A percentile compares a stretch with the other conserved stretches of the same genome.
Evolutionary conservation across 2,797 vertebrate species (phyloP).

Genomic region (Poecilia gillii): DNA sequence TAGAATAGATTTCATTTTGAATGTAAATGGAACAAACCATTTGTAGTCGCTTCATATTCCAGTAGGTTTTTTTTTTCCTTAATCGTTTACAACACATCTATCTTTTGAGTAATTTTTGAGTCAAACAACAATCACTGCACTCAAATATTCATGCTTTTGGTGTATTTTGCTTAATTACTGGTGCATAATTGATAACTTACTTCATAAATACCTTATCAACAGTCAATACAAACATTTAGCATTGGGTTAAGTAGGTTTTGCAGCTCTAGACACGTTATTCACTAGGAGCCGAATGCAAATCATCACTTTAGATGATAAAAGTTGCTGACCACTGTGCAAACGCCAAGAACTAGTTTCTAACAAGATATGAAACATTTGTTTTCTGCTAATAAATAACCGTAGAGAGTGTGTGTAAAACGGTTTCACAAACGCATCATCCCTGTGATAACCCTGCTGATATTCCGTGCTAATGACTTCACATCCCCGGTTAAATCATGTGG

Average conservation of each 20-base stretch:
- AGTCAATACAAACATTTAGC: background rate
- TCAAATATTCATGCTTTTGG: background rate
- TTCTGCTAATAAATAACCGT: background rate
- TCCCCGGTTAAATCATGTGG: constrained; percentile 9
- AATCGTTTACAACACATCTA: background rate
- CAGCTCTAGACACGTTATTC: background rate
- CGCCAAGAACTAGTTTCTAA: background rate
- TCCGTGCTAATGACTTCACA: background rate
- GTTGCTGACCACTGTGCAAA: background rate
- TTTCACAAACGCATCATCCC: constrained; percentile 10
- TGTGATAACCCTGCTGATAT: constrained; percentile 6
- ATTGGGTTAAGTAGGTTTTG: background rate
- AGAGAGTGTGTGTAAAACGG: background rate
- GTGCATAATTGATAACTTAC: background rate
- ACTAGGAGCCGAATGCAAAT: background rate
- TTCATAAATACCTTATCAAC: background rate
- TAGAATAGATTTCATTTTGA: background rate
- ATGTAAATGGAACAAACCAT: background rate
- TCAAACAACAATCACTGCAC: background rate
- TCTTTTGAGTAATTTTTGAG: background rate
- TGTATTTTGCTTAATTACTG: background rate
- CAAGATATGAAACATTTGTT: background rate
- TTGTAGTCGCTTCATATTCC: background rate
- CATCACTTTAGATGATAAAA: background rate
- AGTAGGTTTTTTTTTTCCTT: background rate